Base-by-base conservation (phyloP, 2,797 vertebrate genomes). In the Molossus molossus region DNA sequence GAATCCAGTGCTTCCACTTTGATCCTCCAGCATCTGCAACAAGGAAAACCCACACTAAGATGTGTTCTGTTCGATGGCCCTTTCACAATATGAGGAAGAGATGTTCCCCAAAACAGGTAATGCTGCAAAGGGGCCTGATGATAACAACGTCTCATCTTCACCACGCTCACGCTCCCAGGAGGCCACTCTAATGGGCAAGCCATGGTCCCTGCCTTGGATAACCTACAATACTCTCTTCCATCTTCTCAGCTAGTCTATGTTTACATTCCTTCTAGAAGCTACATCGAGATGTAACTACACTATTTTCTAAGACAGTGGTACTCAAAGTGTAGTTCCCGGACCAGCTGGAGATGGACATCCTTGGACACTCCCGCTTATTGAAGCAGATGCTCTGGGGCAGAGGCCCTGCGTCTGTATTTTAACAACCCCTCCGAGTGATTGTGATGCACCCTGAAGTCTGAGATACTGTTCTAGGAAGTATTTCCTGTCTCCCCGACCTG, bases 261-360 rank as follows among this genome's bases (percentile, higher is more conserved):
- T 45, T 70, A 88, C 82, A 55, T n/a, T 37, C 53, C 90, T 67
- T 48, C 69, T 65, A 12, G 80, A 88, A 81, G 60, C 21, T 87
- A 65, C 3, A 18, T n/a, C 9, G 9, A 96, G 27, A 64, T 29
- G 10, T 23, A 75, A 67, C n/a, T 45, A 45, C 3, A n/a, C 50
- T 21, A 2, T 48, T 73, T 14, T 91, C 45, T 33, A 80, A 21
- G 33, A 70, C 3, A 25, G 37, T 73, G 37, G 23, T 73, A 90
- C 77, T 89, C 57, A 87, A 20, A 50, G 27, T 75, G 29, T 45
- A 72, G 29, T 67, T 57, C 82, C 57, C 73, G 82, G 65, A 48
- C 70, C 3, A 17, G 55, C 50, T 73, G 85, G 69, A 92, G 89
- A 79, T 23, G 27, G 20, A 77, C 20, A 89, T 50, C n/a, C 60